phyloP scores from a whole-genome alignment of 2,113 vertebrate genomes.

The Vulpes ferrilata region DNA sequence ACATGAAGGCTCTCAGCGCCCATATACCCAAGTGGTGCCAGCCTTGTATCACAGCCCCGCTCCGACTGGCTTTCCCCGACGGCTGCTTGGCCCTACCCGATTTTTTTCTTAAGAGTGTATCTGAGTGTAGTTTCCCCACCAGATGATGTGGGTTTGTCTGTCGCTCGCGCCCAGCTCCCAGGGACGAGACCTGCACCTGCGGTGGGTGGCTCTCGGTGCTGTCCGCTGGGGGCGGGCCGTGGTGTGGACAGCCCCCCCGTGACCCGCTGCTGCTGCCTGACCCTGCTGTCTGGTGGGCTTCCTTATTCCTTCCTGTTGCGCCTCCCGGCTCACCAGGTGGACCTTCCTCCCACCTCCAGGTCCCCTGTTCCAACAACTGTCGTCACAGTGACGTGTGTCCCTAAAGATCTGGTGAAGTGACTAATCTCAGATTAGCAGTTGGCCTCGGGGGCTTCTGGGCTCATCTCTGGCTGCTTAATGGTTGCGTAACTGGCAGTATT shows the following conservation, averaged over 20 bases:
- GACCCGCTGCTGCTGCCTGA: background rate
- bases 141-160: background rate
- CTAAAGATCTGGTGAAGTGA: background rate
- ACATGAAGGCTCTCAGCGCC: background rate
- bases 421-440: background rate
- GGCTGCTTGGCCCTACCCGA: background rate
- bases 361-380: too few relatives aligned
- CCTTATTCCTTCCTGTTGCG: background rate
- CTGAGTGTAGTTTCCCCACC: background rate
- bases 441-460: background rate
- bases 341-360: background rate
- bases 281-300: background rate
- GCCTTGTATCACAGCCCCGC: background rate
- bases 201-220: background rate
- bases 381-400: background rate
- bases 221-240: background rate
- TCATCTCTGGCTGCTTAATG: background rate
- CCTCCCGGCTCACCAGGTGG: background rate
- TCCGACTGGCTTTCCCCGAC: background rate
- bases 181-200: background rate
- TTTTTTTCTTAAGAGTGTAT: slow-evolving; percentile 14
- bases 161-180: background rate
- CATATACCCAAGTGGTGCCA: background rate
- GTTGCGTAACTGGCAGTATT: background rate
- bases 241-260: fast-evolving